Evolutionary conservation across 2,888 invertebrate species (phyloP).

Genomic region (Ptycholaimellus sp.): DNA sequence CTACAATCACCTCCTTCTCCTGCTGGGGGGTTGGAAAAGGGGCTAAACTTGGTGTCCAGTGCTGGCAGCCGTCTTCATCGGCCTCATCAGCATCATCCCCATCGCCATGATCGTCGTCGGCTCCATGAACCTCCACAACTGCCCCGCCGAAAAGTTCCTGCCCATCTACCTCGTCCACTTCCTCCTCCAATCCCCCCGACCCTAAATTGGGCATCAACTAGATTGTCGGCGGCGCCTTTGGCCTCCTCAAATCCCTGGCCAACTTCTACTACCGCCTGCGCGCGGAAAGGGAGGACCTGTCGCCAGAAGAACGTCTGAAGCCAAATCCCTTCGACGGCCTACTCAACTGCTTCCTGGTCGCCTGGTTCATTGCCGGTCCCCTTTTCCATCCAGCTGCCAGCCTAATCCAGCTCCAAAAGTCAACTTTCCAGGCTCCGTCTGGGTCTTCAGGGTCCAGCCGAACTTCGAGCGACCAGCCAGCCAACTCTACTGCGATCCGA

Average conservation of each 20-base stretch:
- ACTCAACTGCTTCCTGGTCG: conserved; percentile 41
- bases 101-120: conserved; percentile 44
- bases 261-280: conserved; percentile 28
- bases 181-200: neutral
- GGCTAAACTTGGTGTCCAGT: conserved; percentile 7
- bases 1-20: neutral
- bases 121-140: conserved; percentile 40
- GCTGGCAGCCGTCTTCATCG: conserved; percentile 9
- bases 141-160: conserved; percentile 42
- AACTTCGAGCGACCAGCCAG: neutral
- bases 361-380: conserved; percentile 45
- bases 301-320: conserved; percentile 22
- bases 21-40: neutral
- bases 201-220: conserved; percentile 8
- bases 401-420: neutral
- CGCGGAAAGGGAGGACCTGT: neutral
- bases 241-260: conserved; percentile 40
- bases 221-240: conserved; percentile 42
- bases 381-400: too few relatives aligned
- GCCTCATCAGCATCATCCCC: conserved; percentile 29
- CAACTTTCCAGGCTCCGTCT: conserved; percentile 8
- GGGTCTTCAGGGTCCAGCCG: conserved; percentile 6
- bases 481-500: neutral
- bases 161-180: conserved; percentile 35
- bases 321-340: conserved; percentile 8